Percentiles rank a stretch among this genome's conserved stretches.
Evolutionary conservation across 2,888 invertebrate genomes (phyloP).

Genomic region (Nephrotoma guestfalica): DNA sequence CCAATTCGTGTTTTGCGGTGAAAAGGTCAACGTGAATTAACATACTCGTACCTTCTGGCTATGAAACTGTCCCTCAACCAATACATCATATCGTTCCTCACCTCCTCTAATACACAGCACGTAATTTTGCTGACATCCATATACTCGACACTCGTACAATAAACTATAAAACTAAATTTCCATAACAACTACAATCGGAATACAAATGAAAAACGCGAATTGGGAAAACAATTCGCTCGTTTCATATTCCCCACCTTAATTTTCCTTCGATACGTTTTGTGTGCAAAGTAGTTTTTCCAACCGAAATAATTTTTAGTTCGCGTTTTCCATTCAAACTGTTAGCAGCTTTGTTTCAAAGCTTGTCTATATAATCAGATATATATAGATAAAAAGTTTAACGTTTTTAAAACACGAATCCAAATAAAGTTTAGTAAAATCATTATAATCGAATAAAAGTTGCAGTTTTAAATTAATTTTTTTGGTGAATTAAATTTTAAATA

Average conservation of each 20-base stretch:
- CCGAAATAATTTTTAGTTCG: background rate
- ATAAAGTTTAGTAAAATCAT: background rate
- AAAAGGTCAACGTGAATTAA: background rate
- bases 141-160: background rate
- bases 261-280: background rate
- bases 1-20: too few relatives aligned
- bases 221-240: background rate
- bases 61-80: background rate
- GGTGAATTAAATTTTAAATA: background rate
- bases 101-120: background rate
- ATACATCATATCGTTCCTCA: background rate
- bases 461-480: background rate
- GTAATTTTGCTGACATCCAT: background rate
- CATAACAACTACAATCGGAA: background rate
- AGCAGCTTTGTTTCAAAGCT: background rate
- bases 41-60: background rate
- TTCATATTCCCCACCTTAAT: background rate
- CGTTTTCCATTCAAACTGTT: background rate
- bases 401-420: background rate
- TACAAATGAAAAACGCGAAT: background rate
- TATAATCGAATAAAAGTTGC: background rate
- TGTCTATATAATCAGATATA: background rate
- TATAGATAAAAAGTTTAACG: background rate
- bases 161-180: background rate
- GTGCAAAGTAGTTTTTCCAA: background rate